Evolutionary conservation across 2,113 vertebrate genomes (phyloP).

Genomic region (Fregata magnificens): DNA sequence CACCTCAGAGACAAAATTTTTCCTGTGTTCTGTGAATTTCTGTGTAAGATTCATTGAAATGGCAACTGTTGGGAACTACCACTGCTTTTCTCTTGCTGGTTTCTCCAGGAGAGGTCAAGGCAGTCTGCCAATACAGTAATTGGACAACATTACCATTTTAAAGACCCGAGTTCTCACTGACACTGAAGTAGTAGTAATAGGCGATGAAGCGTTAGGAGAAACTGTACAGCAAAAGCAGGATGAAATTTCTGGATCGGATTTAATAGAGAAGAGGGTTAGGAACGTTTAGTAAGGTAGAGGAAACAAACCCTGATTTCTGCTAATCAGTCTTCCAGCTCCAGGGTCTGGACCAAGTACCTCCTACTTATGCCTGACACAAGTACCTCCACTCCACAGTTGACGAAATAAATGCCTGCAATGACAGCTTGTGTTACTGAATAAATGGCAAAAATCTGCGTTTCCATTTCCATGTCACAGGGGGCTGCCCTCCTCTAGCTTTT

Average conservation of each 20-base stretch:
- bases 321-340: not conserved
- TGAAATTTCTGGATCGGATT: not conserved
- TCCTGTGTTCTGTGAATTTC: not conserved
- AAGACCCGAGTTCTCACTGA: not conserved
- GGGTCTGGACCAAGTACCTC: not conserved
- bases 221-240: not conserved
- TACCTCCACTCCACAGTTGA: not conserved
- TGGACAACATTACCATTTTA: not conserved
- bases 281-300: not conserved
- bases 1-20: not conserved
- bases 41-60: not conserved
- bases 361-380: not conserved
- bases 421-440: not conserved
- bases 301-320: not conserved
- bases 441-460: not conserved
- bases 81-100: not conserved
- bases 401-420: not conserved
- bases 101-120: constrained; percentile 2
- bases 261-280: not conserved
- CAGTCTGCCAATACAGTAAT: not conserved
- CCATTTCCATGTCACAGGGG: not conserved
- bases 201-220: not conserved
- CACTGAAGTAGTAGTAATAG: not conserved
- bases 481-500: not conserved
- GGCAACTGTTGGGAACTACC: not conserved